These are phyloP conservation scores for Cyrtodaria siliqua DNA, from an alignment of 2,888 invertebrate species.

Conservation along the genomic window DNA sequence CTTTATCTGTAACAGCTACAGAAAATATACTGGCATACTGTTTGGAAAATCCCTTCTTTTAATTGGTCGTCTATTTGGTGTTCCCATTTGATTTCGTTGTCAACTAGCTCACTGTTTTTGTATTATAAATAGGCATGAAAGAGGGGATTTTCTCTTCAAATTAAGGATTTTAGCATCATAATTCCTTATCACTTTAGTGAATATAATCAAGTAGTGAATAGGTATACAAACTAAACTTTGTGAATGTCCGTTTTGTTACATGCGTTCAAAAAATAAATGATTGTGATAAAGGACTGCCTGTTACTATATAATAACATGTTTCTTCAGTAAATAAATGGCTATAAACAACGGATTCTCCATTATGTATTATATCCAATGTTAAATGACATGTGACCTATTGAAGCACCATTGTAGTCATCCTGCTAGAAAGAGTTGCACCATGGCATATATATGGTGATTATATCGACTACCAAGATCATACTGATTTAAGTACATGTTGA, in stretches of 20 bases:
- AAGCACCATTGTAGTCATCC: too few species aligned
- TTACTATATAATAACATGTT: constrained; percentile 43
- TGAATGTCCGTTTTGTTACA: neutral
- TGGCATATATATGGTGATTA: too few species aligned
- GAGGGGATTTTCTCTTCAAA: constrained; percentile 55
- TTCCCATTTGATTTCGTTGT: neutral
- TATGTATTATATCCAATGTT: too few species aligned
- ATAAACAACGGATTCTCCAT: too few species aligned
- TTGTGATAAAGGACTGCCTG: neutral
- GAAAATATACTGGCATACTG: constrained; percentile 6
- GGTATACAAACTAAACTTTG: neutral
- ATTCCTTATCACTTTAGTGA: too few species aligned
- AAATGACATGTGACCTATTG: too few species aligned
- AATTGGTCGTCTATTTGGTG: constrained; percentile 28
- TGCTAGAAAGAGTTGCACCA: too few species aligned
- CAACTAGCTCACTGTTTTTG: constrained; percentile 8
- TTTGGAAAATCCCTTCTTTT: constrained; percentile 54
- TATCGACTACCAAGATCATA: too few species aligned
- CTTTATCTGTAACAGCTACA: too few species aligned
- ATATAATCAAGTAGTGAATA: too few species aligned
- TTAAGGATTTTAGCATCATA: neutral
- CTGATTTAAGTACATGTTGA: too few species aligned
- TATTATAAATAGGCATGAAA: constrained; percentile 45
- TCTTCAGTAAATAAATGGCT: constrained; percentile 65
- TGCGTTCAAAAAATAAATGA: neutral